Evolutionary conservation across 2,797 vertebrate genomes (phyloP).

Genomic region (Chloroceryle amazona): DNA sequence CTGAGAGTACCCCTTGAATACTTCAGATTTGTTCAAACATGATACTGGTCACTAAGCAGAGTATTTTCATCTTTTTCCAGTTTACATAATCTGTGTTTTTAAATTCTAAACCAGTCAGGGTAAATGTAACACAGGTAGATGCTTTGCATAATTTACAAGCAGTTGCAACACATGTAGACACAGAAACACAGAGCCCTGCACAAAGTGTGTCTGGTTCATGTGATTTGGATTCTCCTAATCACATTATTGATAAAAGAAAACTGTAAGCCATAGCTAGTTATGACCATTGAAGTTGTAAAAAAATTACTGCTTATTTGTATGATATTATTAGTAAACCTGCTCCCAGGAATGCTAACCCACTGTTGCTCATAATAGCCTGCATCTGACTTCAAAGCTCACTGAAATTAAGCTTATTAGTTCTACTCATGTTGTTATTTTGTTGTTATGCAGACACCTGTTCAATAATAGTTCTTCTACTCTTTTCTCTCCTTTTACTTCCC

Average conservation of each 20-base stretch:
- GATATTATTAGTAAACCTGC: conserved; percentile 11
- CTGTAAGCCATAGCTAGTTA: background rate
- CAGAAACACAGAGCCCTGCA: background rate
- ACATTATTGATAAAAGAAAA: conserved; percentile 3
- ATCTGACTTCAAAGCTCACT: conserved; percentile 52
- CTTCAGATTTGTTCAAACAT: background rate
- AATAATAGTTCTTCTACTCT: background rate
- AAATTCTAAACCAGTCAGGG: background rate
- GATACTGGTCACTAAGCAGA: background rate
- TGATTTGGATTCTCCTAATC: background rate
- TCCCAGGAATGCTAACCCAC: conserved; percentile 29
- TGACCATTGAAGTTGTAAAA: background rate
- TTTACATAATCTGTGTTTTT: background rate
- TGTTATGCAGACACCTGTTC: conserved; percentile 40
- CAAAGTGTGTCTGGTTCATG: background rate
- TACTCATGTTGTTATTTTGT: conserved; percentile 25
- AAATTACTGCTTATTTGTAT: conserved; percentile 14
- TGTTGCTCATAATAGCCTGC: conserved; percentile 43
- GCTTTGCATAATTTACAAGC: background rate
- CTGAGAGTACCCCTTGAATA: background rate
- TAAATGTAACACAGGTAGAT: background rate
- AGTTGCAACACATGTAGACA: background rate
- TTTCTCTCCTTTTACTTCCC: background rate
- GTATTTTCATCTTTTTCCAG: background rate
- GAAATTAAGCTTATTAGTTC: conserved; percentile 61